phyloP scores from a whole-genome alignment of 35 echinoderm and acorn worm genomes.

The Apostichopus californicus region DNA sequence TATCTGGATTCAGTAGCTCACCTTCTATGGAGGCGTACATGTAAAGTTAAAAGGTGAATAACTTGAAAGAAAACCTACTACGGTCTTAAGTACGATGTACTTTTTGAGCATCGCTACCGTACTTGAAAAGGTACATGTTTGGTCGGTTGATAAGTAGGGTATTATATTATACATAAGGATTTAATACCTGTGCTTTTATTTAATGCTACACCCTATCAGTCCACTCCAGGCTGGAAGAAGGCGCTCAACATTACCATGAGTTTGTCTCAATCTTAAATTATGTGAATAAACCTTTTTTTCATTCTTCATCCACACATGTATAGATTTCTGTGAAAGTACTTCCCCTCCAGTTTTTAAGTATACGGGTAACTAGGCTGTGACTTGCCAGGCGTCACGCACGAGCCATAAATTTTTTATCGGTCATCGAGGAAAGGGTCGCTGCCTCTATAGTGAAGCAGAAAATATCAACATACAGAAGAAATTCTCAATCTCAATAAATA shows the following conservation, averaged over 20 bases:
- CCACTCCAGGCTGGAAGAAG: not conserved
- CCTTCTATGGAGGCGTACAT: too few relatives aligned
- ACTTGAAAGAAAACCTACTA: too few relatives aligned
- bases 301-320: not conserved
- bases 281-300: not conserved
- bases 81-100: too few relatives aligned
- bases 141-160: too few relatives aligned
- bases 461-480: not conserved
- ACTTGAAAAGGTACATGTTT: too few relatives aligned
- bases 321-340: not conserved
- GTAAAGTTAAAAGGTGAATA: too few relatives aligned
- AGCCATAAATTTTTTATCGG: conserved; percentile 40
- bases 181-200: too few relatives aligned
- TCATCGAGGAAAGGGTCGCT: conserved; percentile 40
- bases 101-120: too few relatives aligned
- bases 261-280: not conserved
- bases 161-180: too few relatives aligned
- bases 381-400: conserved; percentile 19
- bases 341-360: not conserved
- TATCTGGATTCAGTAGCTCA: not conserved
- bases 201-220: too few relatives aligned
- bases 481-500: too few relatives aligned
- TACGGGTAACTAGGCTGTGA: not conserved
- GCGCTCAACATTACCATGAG: not conserved
- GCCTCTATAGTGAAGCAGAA: not conserved